Evolutionary conservation across 2,888 invertebrate genomes (phyloP), one percentile per base, ranked within the genome.

Genomic region (Linnaemya vulpina): DNA sequence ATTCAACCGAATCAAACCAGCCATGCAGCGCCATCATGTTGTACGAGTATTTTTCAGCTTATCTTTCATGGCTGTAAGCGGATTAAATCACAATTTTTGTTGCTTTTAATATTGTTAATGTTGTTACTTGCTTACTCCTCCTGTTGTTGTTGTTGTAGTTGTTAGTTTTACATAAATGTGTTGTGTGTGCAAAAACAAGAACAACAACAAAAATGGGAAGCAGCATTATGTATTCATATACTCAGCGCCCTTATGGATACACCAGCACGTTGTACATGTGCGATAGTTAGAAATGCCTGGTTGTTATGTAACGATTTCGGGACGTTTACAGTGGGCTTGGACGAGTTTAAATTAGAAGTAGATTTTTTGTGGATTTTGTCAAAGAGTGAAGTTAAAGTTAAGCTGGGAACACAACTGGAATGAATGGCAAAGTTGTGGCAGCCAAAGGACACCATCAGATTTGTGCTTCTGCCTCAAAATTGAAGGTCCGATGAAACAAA

Each of bases 61-160:
- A 87, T 87, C 87, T 86, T 84, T 84, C 83, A 86, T 86, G 78
- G 87, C 85, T 87, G 87, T 87, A 87, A 87, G 87, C 87, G 87
- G 87, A 86, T 87, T 87, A 87, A 87, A 87, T 87, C 87, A 81
- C 78, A 86, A 70, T 82, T 87, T 60, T 83, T 81, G 68, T 75
- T 86, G 63, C 58, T 87, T 46, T 55, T 78, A 25, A n/a, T 58
- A 63, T 65, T 49, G 30, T 40, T 62, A 20, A 70, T 68, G 63
- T 46, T 40, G 38, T 40, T 40, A 1, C 38, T 40, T 5, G 38
- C 9, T 40, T 58, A 63, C 43, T 67, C 43, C n/a, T 84, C 65
- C 67, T 62, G 65, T 70, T 49, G 22, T 62, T 67, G 51, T 35
- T 38, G 55, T 65, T 71, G 75, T 53, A 67, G 76, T 75, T 83